Evolutionary conservation across 2,113 vertebrate genomes (phyloP), one percentile per base, ranked within the genome.

Genomic region (Craseonycteris thonglongyai): DNA sequence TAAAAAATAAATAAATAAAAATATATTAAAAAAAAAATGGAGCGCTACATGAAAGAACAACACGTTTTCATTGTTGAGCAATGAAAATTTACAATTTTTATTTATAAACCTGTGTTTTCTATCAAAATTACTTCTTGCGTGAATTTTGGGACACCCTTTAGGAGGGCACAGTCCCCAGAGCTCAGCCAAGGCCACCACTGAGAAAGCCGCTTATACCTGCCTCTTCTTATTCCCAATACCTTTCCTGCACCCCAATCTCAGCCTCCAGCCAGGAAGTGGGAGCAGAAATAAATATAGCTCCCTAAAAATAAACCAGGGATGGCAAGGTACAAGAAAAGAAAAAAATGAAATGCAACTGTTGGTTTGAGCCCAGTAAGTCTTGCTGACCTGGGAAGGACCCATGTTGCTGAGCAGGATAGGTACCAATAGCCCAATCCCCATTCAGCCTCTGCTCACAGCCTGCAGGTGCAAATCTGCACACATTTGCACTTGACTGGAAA

Each of bases 241-340:
- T 89, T 38, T 42, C 71, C 45, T 75, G 80, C 4, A 91, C 38
- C 63, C 45, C 26, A 92, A n/a, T 10, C 49, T 49, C 80, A 83
- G 79, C 76, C 66, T 86, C 82, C 22, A 66, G 83, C 14, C 47
- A 90, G 86, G 68, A 95, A 91, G 56, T 51, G 65, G 58, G 35
- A 86, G 81, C 69, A 40, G 49, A 94, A 94, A 89, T 79, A 96
- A 88, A 91, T 93, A 91, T 26, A 40, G 22, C 40, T 63, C 69
- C 90, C 93, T 81, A 80, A 96, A 96, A 95, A 95, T 93, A 97
- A 95, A 75, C 30, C 75, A 82, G 76, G 84, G 84, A 66, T 47
- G 63, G 84, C 45, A 94, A 82, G 74, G 63, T 89, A 9, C 63
- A 87, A 93, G 90, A 68, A 68, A 93, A 16, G 69, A 75, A 35